phyloP scores from a whole-genome alignment of 2,797 vertebrate genomes.

The Chelon auratus region DNA sequence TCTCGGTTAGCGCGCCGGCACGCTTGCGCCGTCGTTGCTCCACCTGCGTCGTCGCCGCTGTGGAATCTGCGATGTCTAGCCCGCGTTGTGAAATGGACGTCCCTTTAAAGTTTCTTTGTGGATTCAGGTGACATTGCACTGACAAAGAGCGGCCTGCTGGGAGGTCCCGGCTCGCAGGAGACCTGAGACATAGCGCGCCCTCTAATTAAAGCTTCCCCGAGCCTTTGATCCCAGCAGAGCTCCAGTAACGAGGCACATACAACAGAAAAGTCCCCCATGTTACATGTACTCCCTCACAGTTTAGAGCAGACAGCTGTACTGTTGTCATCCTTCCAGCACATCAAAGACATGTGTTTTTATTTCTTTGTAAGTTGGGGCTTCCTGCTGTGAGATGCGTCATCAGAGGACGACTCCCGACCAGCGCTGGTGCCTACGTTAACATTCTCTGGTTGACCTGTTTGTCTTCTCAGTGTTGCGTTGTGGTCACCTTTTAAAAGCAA shows the following conservation, averaged over 20 bases:
- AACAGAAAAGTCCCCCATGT: constrained; percentile 67
- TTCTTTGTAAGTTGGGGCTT: constrained; percentile 54
- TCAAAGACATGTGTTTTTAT: constrained; percentile 73
- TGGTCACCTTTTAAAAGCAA: constrained; percentile 13
- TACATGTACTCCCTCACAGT: constrained; percentile 45
- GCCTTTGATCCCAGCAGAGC: constrained; percentile 80
- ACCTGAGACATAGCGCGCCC: constrained; percentile 63
- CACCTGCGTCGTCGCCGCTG: constrained; percentile 1
- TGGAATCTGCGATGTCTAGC: constrained; percentile 20
- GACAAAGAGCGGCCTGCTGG: constrained; percentile 65
- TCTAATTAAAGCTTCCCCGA: constrained; percentile 78
- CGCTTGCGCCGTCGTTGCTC: background rate
- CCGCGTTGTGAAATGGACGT: constrained; percentile 7
- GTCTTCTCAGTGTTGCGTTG: constrained; percentile 5
- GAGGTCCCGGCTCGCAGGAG: constrained; percentile 68
- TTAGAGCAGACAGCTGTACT: constrained; percentile 67
- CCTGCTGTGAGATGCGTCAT: constrained; percentile 44
- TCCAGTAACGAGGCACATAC: constrained; percentile 72
- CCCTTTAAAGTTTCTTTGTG: constrained; percentile 36
- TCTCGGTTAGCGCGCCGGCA: background rate
- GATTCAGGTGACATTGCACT: constrained; percentile 62
- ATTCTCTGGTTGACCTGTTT: constrained; percentile 43
- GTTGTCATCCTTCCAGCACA: constrained; percentile 71
- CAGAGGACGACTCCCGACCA: constrained; percentile 26
- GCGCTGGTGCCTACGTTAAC: constrained; percentile 43